phyloP scores from a whole-genome alignment of 53 echinoderm and acorn worm genomes.

The Echinometra lucunter region DNA sequence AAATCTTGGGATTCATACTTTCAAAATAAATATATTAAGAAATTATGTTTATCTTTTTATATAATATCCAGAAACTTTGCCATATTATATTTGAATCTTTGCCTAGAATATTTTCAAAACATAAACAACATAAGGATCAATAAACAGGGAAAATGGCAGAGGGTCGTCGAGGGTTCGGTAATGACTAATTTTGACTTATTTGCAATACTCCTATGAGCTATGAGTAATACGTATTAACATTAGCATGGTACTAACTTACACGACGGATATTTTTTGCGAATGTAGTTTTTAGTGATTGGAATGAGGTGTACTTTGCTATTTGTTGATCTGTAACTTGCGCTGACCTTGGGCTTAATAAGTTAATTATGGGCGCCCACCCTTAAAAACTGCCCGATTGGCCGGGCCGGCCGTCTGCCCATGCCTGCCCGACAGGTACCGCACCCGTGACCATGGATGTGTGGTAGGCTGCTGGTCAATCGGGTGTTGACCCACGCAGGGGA shows the following conservation, averaged over 20 bases:
- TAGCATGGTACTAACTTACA: background rate
- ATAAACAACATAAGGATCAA: background rate
- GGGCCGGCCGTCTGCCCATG: too few species aligned
- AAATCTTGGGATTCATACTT: too few species aligned
- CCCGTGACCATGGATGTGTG: too few species aligned
- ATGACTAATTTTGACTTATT: slow-evolving; percentile 55
- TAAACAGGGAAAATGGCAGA: slow-evolving; percentile 40
- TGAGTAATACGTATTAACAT: background rate
- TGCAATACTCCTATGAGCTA: background rate
- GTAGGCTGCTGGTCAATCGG: too few species aligned
- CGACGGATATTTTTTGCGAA: background rate
- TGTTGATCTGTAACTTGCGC: background rate
- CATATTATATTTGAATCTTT: background rate
- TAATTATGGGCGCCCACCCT: background rate
- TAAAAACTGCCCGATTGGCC: background rate
- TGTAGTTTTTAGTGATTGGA: background rate
- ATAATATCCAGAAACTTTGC: background rate
- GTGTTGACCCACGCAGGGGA: too few species aligned
- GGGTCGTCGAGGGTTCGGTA: slow-evolving; percentile 62
- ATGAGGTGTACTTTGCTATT: background rate
- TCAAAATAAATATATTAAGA: background rate
- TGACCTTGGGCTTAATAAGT: background rate
- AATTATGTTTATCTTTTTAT: background rate
- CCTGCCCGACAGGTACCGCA: background rate
- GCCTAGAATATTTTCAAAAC: background rate